These are phyloP conservation scores for Gasterosteus nipponicus DNA, from an alignment of 2,113 vertebrate genomes.

Conservation along the genomic window DNA sequence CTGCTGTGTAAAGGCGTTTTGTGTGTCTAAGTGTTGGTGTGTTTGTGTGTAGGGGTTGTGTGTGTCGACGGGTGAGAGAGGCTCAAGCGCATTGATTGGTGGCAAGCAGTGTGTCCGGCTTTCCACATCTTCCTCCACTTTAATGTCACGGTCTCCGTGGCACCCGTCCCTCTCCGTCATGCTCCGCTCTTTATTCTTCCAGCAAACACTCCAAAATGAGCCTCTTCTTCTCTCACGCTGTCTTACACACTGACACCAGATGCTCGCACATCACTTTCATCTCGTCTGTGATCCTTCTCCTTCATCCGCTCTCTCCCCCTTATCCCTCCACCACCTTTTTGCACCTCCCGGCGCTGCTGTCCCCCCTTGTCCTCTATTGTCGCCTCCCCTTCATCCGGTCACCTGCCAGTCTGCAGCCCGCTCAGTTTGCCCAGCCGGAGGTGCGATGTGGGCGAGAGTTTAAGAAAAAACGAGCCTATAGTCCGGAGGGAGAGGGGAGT, in stretches of 20 bases:
- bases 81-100: conserved; percentile 59
- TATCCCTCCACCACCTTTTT: conserved; percentile 23
- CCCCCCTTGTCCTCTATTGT: conserved; percentile 10
- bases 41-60: neutral
- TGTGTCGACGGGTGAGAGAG: conserved; percentile 40
- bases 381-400: conserved; percentile 35
- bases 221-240: conserved; percentile 8
- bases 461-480: conserved; percentile 55
- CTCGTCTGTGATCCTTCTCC: conserved; percentile 21
- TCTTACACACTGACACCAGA: neutral
- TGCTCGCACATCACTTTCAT: conserved; percentile 15
- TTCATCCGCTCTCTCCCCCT: conserved; percentile 30
- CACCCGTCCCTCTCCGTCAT: neutral
- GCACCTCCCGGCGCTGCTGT: conserved; percentile 10
- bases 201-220: conserved; percentile 34
- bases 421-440: conserved; percentile 61
- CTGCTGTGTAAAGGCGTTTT: conserved; percentile 32
- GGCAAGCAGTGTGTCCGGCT: conserved; percentile 17
- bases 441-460: conserved; percentile 58
- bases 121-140: conserved; percentile 25
- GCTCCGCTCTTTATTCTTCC: conserved; percentile 26
- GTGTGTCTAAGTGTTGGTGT: conserved; percentile 4
- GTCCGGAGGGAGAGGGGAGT: conserved; percentile 30
- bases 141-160: conserved; percentile 18
- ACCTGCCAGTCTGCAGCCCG: conserved; percentile 49